Evolutionary conservation across 2,888 invertebrate species (phyloP), one percentile per base, ranked within the genome.

Genomic region (Agrotis segetum): DNA sequence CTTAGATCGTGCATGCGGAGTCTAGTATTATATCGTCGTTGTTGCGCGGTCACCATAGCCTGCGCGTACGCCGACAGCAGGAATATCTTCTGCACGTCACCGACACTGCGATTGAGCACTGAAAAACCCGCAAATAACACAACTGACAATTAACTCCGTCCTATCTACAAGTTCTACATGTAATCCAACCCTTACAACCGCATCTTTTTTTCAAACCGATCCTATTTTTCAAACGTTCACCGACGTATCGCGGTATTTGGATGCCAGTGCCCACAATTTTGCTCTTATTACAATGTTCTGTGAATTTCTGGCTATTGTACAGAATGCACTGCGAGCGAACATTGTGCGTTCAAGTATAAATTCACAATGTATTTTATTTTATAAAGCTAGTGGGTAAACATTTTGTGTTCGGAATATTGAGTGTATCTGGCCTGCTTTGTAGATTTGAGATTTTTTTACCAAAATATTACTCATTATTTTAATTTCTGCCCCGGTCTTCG

Each of bases 241-340:
- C 79, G 69, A 78, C 82, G 77, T 83, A 85, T 84, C 79, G 79
- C 71, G 69, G 79, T 82, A 80, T 85, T 85, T 79, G 80, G 79
- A 80, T 81, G 82, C 83, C 85, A 84, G 85, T 68, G 71, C 78
- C 63, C 59, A 62, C 76, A 71, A 67, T 77, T 77, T 81, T 85
- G 68, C 77, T 81, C 71, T 69, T 79, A 82, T 79, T 83, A 63
- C 65, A 71, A 61, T 77, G 77, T 69, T 65, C 65, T 60, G 49
- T 24, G 74, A 81, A 73, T 77, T 83, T 83, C 58, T 59, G 56
- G 58, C 76, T 46, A 69, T 68, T 62, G 71, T 75, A 66, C 49
- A 46, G 44, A 50, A 69, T 69, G 56, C 19, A 66, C 52, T 17
- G 56, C 61, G 53, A 64, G 82, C 74, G 67, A 59, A 71, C 49